Conservation (phyloP, 2,113 vertebrate genomes). For the Pycnonotus jocosus region DNA sequence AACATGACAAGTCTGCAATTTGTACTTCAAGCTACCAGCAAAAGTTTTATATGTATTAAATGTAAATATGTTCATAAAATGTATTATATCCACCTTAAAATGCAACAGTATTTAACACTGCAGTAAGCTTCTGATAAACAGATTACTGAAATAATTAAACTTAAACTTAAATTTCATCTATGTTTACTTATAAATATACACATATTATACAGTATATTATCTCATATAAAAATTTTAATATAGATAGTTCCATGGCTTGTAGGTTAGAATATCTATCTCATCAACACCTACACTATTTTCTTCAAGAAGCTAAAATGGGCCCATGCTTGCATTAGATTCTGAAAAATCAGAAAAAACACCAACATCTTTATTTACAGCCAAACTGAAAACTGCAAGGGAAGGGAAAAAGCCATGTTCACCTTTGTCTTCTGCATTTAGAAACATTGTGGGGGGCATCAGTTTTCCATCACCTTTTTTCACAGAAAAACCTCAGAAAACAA, state of each 20-base stretch:
- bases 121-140: neutral
- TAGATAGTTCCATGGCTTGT: neutral
- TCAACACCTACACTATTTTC: neutral
- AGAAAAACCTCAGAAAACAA: neutral
- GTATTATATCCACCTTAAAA: neutral
- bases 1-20: fast-evolving
- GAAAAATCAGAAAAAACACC: neutral
- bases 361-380: neutral
- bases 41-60: neutral
- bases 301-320: neutral
- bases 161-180: neutral
- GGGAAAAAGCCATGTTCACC: neutral
- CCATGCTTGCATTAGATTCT: neutral
- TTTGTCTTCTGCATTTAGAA: neutral
- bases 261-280: neutral
- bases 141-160: neutral
- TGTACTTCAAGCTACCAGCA: neutral
- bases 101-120: neutral
- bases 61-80: neutral
- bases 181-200: neutral
- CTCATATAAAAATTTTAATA: neutral
- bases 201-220: neutral
- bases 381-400: neutral
- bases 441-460: neutral
- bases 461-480: neutral